Conservation (phyloP, 1,140 invertebrate species). For the Drosophila tropicalis region DNA sequence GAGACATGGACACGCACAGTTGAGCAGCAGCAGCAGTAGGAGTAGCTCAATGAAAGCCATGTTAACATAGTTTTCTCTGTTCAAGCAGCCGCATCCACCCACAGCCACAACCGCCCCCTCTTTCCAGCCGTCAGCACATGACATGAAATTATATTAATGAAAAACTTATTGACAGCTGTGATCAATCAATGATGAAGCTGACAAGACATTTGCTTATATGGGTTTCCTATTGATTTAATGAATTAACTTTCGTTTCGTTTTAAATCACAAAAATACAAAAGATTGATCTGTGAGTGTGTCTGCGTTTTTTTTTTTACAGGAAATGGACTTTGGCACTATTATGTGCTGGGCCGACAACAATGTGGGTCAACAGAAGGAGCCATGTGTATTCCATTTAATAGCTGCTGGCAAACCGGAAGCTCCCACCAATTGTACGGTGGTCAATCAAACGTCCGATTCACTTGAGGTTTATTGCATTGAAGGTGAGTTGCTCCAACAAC, state of each 20-base stretch:
- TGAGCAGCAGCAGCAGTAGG: no score
- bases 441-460: slow-evolving; percentile 91
- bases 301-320: slow-evolving; percentile 63
- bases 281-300: background rate
- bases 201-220: slow-evolving; percentile 51
- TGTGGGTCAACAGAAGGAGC: slow-evolving; percentile 87
- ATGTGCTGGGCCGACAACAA: slow-evolving; percentile 88
- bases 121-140: slow-evolving; percentile 32
- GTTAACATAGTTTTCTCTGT: slow-evolving; percentile 63
- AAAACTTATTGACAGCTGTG: slow-evolving; percentile 79
- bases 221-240: slow-evolving; percentile 58
- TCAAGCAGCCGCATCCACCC: background rate
- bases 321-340: slow-evolving; percentile 89
- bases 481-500: slow-evolving; percentile 72
- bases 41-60: slow-evolving; percentile 51
- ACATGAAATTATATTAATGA: slow-evolving; percentile 79
- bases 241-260: slow-evolving; percentile 59
- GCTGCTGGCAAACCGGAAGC: slow-evolving; percentile 91
- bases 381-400: slow-evolving; percentile 90
- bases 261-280: slow-evolving; percentile 1
- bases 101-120: background rate
- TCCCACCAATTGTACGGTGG: slow-evolving; percentile 90
- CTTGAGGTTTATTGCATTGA: slow-evolving; percentile 90
- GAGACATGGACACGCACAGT: slow-evolving; percentile 13
- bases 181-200: slow-evolving; percentile 64